Evolutionary conservation across 2,888 invertebrate genomes (phyloP).

Genomic region (Anarsia innoxiella): DNA sequence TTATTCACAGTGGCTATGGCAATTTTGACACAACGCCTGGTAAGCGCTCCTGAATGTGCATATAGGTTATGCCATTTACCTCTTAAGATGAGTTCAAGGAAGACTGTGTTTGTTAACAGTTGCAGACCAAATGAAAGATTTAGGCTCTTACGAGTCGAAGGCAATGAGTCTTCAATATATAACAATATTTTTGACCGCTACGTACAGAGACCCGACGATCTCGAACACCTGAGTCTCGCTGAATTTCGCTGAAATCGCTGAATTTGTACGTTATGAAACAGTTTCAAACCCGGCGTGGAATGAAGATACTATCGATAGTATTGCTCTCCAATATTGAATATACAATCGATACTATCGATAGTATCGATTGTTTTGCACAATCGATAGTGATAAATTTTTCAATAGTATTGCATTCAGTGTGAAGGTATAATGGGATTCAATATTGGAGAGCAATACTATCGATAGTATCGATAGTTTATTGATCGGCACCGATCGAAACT

Average conservation of each 20-base stretch:
- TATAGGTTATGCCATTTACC: conserved; percentile 17
- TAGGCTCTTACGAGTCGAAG: conserved; percentile 1
- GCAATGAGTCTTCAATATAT: not conserved
- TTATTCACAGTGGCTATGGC: conserved; percentile 6
- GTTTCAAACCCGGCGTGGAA: conserved; percentile 19
- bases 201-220: not conserved
- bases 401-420: no score
- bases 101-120: conserved; percentile 7
- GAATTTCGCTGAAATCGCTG: no score
- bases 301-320: conserved; percentile 22
- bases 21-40: conserved; percentile 12
- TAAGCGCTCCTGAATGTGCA: conserved; percentile 18
- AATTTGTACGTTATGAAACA: conserved; percentile 24
- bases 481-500: conserved; percentile 25
- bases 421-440: conserved; percentile 13
- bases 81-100: conserved; percentile 7
- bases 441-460: conserved; percentile 27
- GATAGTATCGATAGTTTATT: no score
- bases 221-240: conserved; percentile 7
- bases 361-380: no score
- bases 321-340: no score
- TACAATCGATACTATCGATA: no score
- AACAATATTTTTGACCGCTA: conserved; percentile 11
- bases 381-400: no score
- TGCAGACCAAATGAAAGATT: not conserved